phyloP scores from a whole-genome alignment of 2,888 invertebrate genomes.

The Cataglyphis rosenhaueri region DNA sequence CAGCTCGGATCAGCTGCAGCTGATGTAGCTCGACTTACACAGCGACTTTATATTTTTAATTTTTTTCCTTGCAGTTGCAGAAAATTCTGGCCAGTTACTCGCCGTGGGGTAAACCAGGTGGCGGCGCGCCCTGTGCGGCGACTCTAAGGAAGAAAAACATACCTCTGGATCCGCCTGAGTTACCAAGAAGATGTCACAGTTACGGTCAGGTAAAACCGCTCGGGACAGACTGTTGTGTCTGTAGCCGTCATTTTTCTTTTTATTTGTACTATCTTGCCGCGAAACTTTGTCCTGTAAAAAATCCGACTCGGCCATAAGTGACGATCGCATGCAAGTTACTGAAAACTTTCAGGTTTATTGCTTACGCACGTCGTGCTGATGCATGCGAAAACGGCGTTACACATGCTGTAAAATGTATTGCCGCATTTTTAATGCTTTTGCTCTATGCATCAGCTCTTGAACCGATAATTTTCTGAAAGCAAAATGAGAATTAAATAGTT shows the following conservation, averaged over 20 bases:
- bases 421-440: constrained; percentile 18
- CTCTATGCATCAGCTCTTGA: constrained; percentile 2
- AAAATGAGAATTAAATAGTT: constrained; percentile 34
- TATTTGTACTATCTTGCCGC: background rate
- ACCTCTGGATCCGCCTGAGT: constrained; percentile 87
- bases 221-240: constrained; percentile 3
- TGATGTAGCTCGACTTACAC: background rate
- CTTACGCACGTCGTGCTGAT: constrained; percentile 30
- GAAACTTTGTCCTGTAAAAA: constrained; percentile 23
- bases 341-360: constrained; percentile 22
- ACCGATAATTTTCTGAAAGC: background rate
- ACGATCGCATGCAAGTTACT: background rate
- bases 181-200: constrained; percentile 56
- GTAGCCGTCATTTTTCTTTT: constrained; percentile 30
- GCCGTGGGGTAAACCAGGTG: constrained; percentile 93
- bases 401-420: constrained; percentile 16
- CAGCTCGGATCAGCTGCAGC: background rate
- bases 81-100: constrained; percentile 91
- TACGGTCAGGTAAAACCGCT: constrained; percentile 71
- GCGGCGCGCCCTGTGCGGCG: constrained; percentile 90
- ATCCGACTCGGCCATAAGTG: background rate
- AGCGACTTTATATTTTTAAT: background rate
- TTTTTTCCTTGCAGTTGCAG: constrained; percentile 86
- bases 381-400: constrained; percentile 13
- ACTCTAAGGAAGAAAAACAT: constrained; percentile 90